Base-by-base conservation (phyloP, 2,888 invertebrate genomes). In the Tipula confusa region DNA sequence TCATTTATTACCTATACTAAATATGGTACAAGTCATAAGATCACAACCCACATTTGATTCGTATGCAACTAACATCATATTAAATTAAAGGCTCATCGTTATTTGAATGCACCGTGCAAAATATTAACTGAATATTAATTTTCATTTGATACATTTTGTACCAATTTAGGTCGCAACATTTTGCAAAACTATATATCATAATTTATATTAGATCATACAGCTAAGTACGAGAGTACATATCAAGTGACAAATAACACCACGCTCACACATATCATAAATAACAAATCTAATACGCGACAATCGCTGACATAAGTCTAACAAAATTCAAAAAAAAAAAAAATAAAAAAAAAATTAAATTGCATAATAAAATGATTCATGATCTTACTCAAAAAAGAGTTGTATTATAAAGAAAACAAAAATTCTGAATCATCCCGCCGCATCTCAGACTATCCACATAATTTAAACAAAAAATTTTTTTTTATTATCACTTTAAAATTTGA, bases 191-290 rank as follows among this genome's bases (percentile, higher is more conserved):
- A 38, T 15, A 64, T 24, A 43, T n/a, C 15, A 43, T 43, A 13
- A n/a, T 36, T 9, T 36, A n/a, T 64, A 64, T 64, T 64, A 64
- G 64, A 64, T 64, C 64, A 64, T 64, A 64, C n/a, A 64, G 7
- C 18, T 15, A 15, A 15, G 24, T 24, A 64, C 24, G 9, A 64
- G 24, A 24, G 24, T 3, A 64, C 24, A 9, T 24, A 64, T 24
- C 64, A 64, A 64, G 64, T 64, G 64, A 64, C 64, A 64, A 64
- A 64, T 64, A 24, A 64, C 24, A 64, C 64, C 64, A 64, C 64
- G 24, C 64, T n/a, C n/a, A 64, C 24, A 64, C 64, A 64, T 64
- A 64, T 64, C 64, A 64, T 64, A 64, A 64, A 64, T 64, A 64
- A 64, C 24, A 64, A 64, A 64, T 64, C 64, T 64, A 64, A 24